A percentile compares a stretch with the other conserved stretches of the same genome.
Conservation (phyloP, 2,113 vertebrate genomes). For the Emydocephalus ijimae region DNA sequence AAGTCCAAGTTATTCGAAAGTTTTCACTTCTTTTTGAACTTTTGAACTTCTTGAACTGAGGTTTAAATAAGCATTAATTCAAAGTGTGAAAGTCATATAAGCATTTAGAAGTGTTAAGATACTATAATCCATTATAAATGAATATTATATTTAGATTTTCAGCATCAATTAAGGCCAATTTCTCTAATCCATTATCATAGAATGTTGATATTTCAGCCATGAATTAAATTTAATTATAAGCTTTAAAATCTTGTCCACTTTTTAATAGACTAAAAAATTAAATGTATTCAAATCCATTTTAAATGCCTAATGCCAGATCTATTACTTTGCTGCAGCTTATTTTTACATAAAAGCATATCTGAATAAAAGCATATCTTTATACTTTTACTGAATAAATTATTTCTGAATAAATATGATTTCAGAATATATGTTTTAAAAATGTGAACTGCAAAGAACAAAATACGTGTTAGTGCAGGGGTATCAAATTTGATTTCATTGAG, state of each 20-base stretch:
- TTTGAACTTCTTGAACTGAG: background rate
- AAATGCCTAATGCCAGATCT: slow-evolving; percentile 29
- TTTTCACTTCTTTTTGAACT: background rate
- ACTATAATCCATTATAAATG: background rate
- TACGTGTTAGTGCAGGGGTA: background rate
- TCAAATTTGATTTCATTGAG: too few species aligned
- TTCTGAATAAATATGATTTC: background rate
- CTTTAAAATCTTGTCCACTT: background rate
- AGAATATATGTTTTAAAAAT: slow-evolving; percentile 22
- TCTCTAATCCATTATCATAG: slow-evolving; percentile 12
- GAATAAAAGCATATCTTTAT: background rate
- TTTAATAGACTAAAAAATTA: slow-evolving; percentile 40
- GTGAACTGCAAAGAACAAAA: slow-evolving; percentile 17
- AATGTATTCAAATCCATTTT: slow-evolving; percentile 31
- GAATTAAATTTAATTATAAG: slow-evolving; percentile 30
- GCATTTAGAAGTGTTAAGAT: background rate
- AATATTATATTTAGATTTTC: slow-evolving; percentile 1
- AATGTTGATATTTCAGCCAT: slow-evolving; percentile 10
- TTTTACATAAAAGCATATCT: slow-evolving; percentile 15
- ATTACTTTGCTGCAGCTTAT: slow-evolving; percentile 17
- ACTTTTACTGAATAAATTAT: background rate
- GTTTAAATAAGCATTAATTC: background rate
- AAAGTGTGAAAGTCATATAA: background rate
- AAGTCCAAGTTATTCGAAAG: background rate
- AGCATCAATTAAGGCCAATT: slow-evolving; percentile 11